phyloP scores from a whole-genome alignment of 2,888 invertebrate species.

The Ceraclea dissimilis region DNA sequence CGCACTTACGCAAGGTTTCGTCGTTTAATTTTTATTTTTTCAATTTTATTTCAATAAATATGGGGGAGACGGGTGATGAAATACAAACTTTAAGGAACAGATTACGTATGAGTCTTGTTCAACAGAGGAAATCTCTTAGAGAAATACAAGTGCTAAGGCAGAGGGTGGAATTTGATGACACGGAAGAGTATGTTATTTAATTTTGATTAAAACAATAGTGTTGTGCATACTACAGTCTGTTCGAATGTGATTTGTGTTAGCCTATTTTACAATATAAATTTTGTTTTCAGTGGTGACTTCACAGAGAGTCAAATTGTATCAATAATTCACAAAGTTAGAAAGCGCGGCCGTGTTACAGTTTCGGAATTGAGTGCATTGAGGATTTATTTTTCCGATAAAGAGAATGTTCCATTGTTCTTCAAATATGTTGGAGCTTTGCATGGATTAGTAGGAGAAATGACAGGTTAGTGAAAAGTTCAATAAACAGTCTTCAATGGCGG shows the following conservation, averaged over 20 bases:
- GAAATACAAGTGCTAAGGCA: neutral
- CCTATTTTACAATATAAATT: too few species aligned
- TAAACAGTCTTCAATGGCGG: too few species aligned
- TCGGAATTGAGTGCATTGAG: neutral
- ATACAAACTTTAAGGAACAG: neutral
- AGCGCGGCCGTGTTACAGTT: neutral
- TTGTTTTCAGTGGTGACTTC: too few species aligned
- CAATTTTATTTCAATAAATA: too few species aligned
- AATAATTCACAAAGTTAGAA: neutral
- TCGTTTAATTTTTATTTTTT: too few species aligned
- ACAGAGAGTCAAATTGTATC: neutral
- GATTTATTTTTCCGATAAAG: conserved; percentile 32
- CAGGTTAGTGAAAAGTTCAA: conserved; percentile 32
- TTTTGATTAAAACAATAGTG: too few species aligned
- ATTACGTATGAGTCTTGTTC: neutral
- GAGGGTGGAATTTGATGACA: neutral
- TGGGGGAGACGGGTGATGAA: neutral
- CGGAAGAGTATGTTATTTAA: too few species aligned
- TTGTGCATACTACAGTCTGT: too few species aligned
- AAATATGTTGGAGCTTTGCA: conserved; percentile 38
- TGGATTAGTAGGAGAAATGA: conserved; percentile 46
- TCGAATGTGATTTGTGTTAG: too few species aligned
- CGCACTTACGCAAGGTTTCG: too few species aligned
- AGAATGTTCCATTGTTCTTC: conserved; percentile 35
- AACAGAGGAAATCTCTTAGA: neutral